These are phyloP conservation scores for Mobula birostris DNA, from an alignment of 2,113 vertebrate species.

Conservation along the genomic window DNA sequence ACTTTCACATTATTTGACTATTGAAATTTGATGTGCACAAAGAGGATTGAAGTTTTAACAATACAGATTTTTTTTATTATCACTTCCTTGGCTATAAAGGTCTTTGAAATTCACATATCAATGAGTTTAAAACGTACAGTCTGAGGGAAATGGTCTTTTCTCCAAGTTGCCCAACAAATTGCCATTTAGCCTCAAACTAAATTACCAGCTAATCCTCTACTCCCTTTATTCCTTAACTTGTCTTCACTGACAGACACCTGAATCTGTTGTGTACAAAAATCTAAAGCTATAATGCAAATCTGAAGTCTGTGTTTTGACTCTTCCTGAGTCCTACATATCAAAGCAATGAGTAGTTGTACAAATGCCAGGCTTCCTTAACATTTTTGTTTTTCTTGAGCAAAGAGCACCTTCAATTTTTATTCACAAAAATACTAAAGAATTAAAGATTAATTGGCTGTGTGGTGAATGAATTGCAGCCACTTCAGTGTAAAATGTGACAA, in stretches of 20 bases:
- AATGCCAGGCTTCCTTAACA: constrained; percentile 2
- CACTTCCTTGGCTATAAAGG: background rate
- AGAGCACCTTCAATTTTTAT: background rate
- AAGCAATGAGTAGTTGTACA: background rate
- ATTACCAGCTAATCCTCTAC: background rate
- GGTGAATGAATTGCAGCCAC: background rate
- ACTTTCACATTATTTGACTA: background rate
- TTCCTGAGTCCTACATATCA: background rate
- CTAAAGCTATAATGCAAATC: background rate
- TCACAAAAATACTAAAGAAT: background rate
- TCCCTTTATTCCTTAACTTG: background rate
- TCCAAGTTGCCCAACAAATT: constrained; percentile 2
- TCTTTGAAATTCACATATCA: background rate
- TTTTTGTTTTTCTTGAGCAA: background rate
- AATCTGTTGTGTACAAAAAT: background rate
- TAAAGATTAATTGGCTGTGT: constrained; percentile 13
- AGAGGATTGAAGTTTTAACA: background rate
- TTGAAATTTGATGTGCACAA: background rate
- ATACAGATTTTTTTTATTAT: background rate
- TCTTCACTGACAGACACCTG: background rate
- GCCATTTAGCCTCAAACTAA: background rate
- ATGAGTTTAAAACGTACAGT: background rate
- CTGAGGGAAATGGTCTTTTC: background rate
- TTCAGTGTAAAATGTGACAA: background rate
- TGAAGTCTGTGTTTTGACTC: constrained; percentile 4